These are phyloP conservation scores for Pseudomyrmex flavicornis DNA, from an alignment of 1,140 invertebrate species.

Conservation along the genomic window DNA sequence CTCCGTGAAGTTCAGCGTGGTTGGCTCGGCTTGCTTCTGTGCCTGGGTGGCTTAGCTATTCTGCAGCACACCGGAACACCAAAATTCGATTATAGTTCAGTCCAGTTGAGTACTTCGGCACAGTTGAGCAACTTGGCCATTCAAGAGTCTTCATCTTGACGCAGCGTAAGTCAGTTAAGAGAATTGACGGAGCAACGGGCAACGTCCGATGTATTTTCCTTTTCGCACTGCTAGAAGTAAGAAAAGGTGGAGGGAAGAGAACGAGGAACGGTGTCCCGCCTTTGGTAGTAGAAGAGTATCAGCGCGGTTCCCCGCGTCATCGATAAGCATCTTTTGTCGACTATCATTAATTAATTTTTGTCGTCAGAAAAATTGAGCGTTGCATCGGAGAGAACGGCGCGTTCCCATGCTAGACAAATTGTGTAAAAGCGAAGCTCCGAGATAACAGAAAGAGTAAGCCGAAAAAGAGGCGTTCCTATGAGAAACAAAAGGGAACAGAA, in stretches of 20 bases:
- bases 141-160: not conserved
- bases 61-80: too few species aligned
- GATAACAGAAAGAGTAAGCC: not conserved
- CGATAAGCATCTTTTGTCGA: slow-evolving; percentile 18
- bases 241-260: slow-evolving; percentile 1
- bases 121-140: not conserved
- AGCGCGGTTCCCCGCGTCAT: slow-evolving; percentile 2
- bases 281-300: slow-evolving; percentile 18
- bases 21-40: not conserved
- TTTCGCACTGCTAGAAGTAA: not conserved
- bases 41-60: too few species aligned
- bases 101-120: too few species aligned
- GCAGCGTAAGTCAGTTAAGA: not conserved
- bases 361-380: slow-evolving; percentile 18
- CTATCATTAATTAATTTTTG: not conserved
- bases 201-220: not conserved
- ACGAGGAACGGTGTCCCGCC: not conserved
- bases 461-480: not conserved
- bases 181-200: not conserved
- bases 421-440: not conserved
- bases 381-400: not conserved
- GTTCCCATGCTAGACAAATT: too few species aligned
- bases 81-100: not conserved
- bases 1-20: slow-evolving; percentile 4
- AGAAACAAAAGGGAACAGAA: not conserved